These are phyloP conservation scores for Agonopterix heracliana DNA, from an alignment of 2,888 invertebrate genomes.

Conservation along the genomic window DNA sequence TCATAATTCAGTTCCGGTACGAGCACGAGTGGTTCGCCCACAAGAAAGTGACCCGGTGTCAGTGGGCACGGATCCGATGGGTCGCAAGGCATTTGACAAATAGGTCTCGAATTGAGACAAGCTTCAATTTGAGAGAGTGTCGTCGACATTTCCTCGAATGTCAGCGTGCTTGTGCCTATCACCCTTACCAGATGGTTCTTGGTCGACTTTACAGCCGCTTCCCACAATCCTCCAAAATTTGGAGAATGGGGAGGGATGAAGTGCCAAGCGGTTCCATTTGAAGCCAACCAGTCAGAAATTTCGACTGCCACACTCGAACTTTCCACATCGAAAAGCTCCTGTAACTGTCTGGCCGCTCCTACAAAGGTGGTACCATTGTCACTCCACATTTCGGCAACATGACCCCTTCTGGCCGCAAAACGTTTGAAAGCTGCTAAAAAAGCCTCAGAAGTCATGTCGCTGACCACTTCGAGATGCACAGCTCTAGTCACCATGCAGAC, in stretches of 20 bases:
- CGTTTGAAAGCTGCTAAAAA: constrained; percentile 3
- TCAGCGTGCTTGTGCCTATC: background rate
- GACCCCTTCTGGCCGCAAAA: background rate
- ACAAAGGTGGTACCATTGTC: background rate
- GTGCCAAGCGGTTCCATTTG: constrained; percentile 1
- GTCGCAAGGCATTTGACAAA: background rate
- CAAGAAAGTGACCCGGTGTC: background rate
- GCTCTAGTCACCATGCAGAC: constrained; percentile 10
- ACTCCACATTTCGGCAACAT: background rate
- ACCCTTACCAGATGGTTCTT: background rate
- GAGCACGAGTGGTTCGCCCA: constrained; percentile 3
- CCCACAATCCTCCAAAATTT: background rate
- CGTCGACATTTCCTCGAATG: background rate
- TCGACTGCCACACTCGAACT: background rate
- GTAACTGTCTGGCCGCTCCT: background rate
- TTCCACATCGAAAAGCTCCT: background rate
- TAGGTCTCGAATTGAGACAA: background rate
- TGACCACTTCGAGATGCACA: constrained; percentile 11
- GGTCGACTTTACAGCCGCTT: background rate
- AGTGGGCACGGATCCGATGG: background rate
- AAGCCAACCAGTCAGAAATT: background rate
- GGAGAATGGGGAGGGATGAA: background rate
- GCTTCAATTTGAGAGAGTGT: background rate
- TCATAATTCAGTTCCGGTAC: constrained; percentile 13
- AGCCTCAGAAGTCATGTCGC: constrained; percentile 7